Evolutionary conservation across 2,797 vertebrate species (phyloP).

Genomic region (Alectoris magna): DNA sequence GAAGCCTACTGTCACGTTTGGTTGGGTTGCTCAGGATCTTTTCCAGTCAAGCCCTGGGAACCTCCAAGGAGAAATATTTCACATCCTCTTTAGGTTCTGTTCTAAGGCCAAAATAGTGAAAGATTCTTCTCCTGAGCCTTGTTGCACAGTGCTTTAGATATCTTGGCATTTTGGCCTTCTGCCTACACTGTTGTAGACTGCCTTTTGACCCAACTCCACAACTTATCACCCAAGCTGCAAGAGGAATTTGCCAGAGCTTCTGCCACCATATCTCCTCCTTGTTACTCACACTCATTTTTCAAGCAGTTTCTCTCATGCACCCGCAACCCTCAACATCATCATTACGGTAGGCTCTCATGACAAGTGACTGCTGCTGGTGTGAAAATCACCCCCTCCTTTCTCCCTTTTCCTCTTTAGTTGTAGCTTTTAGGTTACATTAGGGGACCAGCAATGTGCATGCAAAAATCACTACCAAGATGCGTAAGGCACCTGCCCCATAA

Average conservation of each 20-base stretch:
- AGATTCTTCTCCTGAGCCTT: background rate
- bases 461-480: background rate
- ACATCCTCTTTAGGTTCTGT: background rate
- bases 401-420: background rate
- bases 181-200: background rate
- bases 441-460: background rate
- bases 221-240: background rate
- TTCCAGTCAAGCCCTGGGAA: background rate
- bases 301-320: background rate
- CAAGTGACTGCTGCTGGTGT: background rate
- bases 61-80: background rate
- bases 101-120: background rate
- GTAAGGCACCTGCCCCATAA: background rate
- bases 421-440: background rate
- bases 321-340: accelerated
- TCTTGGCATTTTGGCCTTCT: background rate
- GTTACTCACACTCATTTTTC: background rate
- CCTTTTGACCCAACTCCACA: background rate
- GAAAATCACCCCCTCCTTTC: background rate
- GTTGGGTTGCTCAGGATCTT: background rate
- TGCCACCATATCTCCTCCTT: background rate
- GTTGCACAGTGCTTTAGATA: accelerated
- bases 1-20: background rate
- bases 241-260: background rate
- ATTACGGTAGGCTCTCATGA: background rate